These are phyloP conservation scores for Glomeris maerens DNA, from an alignment of 1,140 invertebrate genomes.

Conservation along the genomic window DNA sequence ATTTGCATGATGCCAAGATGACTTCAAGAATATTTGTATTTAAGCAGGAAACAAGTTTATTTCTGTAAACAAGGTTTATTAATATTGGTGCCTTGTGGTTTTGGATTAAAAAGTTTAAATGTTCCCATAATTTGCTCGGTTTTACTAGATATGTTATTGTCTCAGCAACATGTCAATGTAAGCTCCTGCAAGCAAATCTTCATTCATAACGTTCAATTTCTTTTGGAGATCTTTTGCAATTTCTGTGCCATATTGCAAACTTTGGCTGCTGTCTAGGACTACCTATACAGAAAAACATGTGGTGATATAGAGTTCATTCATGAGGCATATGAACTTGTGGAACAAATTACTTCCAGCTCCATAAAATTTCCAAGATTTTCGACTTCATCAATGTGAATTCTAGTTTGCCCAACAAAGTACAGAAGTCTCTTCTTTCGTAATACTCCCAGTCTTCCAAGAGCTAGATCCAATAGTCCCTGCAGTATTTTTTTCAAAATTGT, in stretches of 20 bases:
- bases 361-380: slow-evolving; percentile 65
- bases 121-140: too few species aligned
- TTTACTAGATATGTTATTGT: too few species aligned
- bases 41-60: too few species aligned
- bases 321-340: slow-evolving; percentile 1
- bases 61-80: too few species aligned
- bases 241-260: slow-evolving; percentile 47
- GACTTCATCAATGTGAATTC: slow-evolving; percentile 77
- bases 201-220: slow-evolving; percentile 47
- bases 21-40: too few species aligned
- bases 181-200: slow-evolving; percentile 54
- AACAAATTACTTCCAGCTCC: slow-evolving; percentile 62
- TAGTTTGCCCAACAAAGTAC: slow-evolving; percentile 64
- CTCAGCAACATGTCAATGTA: slow-evolving; percentile 50
- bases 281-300: slow-evolving; percentile 33
- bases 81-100: too few species aligned
- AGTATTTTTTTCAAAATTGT: neutral
- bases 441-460: slow-evolving; percentile 47
- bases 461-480: slow-evolving; percentile 18
- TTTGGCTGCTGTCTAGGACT: slow-evolving; percentile 48
- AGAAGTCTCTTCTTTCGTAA: slow-evolving; percentile 58
- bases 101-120: too few species aligned
- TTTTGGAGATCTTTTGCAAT: slow-evolving; percentile 53
- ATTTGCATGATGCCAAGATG: too few species aligned
- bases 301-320: slow-evolving; percentile 4